Evolutionary conservation across 2,113 vertebrate species (phyloP).

Genomic region (Petrocephalus microphthalmus): DNA sequence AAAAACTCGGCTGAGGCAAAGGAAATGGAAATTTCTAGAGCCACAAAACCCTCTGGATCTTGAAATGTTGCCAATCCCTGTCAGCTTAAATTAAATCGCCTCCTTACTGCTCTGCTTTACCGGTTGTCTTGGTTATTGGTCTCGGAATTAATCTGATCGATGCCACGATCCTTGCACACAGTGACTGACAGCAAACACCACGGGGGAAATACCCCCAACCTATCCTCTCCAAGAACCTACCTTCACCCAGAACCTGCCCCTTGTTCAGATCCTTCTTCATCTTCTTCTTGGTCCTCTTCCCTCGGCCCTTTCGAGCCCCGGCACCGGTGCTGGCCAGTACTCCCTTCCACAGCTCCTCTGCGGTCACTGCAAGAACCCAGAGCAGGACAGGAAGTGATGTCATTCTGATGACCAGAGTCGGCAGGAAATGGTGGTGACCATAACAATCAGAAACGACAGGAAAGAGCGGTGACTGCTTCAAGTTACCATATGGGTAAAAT

Average conservation of each 20-base stretch:
- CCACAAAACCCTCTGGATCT: not conserved
- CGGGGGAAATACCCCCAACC: not conserved
- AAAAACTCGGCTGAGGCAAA: not conserved
- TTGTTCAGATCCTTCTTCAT: slow-evolving; percentile 74
- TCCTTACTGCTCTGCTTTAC: not conserved
- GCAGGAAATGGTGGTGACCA: not conserved
- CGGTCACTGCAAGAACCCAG: slow-evolving; percentile 70
- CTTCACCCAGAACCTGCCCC: slow-evolving; percentile 84
- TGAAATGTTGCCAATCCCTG: not conserved
- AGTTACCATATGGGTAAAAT: not conserved
- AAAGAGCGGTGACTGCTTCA: too few relatives aligned
- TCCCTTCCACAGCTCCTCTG: slow-evolving; percentile 83
- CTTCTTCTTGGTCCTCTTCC: slow-evolving; percentile 82
- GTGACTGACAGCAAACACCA: not conserved
- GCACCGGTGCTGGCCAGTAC: slow-evolving; percentile 76
- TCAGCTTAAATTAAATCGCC: not conserved
- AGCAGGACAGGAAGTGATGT: not conserved
- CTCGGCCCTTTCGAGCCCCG: slow-evolving; percentile 76
- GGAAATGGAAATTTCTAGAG: not conserved
- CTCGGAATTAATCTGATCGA: not conserved
- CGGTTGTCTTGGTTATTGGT: not conserved
- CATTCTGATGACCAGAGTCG: not conserved
- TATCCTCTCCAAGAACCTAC: slow-evolving; percentile 49
- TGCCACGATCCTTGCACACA: not conserved
- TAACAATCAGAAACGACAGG: not conserved